These are phyloP conservation scores for Molorchus minor DNA, from an alignment of 2,888 invertebrate genomes.

Conservation along the genomic window DNA sequence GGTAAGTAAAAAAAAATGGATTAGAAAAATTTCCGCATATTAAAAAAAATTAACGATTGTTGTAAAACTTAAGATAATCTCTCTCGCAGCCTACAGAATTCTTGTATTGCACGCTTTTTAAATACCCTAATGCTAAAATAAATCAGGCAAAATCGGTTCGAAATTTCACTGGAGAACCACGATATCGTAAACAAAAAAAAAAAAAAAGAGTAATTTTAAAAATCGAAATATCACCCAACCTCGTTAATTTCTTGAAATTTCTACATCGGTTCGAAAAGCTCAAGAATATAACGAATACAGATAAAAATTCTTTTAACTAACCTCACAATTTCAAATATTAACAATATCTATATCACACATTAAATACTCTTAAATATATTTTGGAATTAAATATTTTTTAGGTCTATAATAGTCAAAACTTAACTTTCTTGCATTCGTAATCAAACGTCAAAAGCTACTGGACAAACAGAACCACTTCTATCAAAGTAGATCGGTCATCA, in stretches of 20 bases:
- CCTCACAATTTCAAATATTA: conserved; percentile 17
- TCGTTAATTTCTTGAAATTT: conserved; percentile 26
- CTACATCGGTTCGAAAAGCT: conserved; percentile 19
- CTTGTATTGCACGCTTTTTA: conserved; percentile 22
- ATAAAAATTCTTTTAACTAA: conserved; percentile 25
- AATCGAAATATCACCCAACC: conserved; percentile 33
- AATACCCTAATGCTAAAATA: conserved; percentile 9
- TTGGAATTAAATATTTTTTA: conserved; percentile 13
- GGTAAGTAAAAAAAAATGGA: conserved; percentile 7
- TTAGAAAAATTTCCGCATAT: not conserved
- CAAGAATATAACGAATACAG: conserved; percentile 21
- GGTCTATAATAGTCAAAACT: too few species aligned
- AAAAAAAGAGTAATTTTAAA: not conserved
- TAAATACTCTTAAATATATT: conserved; percentile 26
- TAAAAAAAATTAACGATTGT: conserved; percentile 18
- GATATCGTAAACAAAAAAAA: not conserved
- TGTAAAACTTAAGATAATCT: conserved; percentile 4
- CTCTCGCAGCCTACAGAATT: conserved; percentile 9
- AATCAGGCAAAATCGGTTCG: conserved; percentile 14
- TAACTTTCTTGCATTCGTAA: too few species aligned
- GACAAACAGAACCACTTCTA: too few species aligned
- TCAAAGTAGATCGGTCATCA: too few species aligned
- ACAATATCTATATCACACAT: conserved; percentile 37
- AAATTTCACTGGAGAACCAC: too few species aligned
- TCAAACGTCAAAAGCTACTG: too few species aligned